Base-by-base conservation (phyloP, 2,113 vertebrate species). In the Asarcornis scutulata region DNA sequence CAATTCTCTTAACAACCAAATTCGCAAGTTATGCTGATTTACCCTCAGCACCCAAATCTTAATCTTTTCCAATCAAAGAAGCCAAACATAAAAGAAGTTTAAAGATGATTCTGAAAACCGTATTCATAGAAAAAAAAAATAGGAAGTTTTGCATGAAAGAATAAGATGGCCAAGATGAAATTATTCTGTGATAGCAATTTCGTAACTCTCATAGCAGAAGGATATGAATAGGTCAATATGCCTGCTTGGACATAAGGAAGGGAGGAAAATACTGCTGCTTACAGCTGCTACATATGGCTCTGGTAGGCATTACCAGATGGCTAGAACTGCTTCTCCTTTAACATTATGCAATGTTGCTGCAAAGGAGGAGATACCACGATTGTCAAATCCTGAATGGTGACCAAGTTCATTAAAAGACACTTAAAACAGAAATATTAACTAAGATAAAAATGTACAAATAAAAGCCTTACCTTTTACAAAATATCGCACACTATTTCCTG, bases 241-340 rank as follows among this genome's bases (percentile, higher is more conserved):
- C 69, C 88, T 91, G 80, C 76, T 44, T 80, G 88, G 86, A 68
- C 95, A 94, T 81, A 93, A 84, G 90, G 93, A 62, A 78, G 66
- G 83, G 73, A 95, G 73, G 83, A 84, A 94, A 94, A 91, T 36
- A 86, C 86, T 92, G 80, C 88, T 90, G 88, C 93, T 94, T 88
- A 75, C 85, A 96, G 92, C 92, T 92, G 92, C 88, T 50, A 86
- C 92, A 79, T 86, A 86, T 58, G 84, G 93, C 91, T 91, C 86
- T 74, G 55, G 86, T 5, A 88, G 81, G 60, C 95, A 92, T 8
- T 77, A 83, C 72, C 95, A 96, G 97, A 96, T 93, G 95, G 92
- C 87, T 72, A 32, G 73, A 42, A 42, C 72, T 81, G 83, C 86
- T 71, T 83, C 68, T 48, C 85, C 79, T 86, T 93, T 67, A 86